Conservation (phyloP, 2,113 vertebrate genomes). For the Polypterus senegalus region DNA sequence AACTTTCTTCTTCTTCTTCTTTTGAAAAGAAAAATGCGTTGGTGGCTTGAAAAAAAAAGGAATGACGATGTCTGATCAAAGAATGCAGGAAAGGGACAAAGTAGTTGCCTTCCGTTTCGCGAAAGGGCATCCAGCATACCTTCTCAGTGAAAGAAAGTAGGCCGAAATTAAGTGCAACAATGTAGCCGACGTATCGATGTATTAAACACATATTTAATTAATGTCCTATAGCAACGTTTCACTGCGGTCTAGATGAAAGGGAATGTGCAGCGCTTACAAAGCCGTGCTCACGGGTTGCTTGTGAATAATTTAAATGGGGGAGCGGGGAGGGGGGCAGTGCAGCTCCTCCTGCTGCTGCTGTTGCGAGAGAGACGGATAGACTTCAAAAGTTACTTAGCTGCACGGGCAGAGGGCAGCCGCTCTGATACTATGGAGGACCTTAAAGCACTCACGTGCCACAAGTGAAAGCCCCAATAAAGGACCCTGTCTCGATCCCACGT, state of each 20-base stretch:
- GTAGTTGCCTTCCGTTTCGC: too few relatives aligned
- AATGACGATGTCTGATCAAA: not conserved
- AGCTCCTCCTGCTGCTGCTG: not conserved
- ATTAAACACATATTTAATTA: too few relatives aligned
- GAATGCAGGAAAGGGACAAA: not conserved
- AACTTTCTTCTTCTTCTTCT: conserved; percentile 26
- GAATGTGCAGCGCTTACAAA: not conserved
- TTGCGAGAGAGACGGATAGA: not conserved
- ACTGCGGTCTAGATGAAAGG: not conserved
- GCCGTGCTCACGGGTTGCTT: too few relatives aligned
- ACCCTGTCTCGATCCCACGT: conserved; percentile 17
- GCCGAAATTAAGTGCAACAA: too few relatives aligned
- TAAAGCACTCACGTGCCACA: conserved; percentile 19
- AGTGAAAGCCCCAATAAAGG: not conserved
- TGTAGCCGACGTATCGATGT: too few relatives aligned
- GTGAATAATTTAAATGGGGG: too few relatives aligned
- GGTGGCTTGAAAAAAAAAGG: not conserved
- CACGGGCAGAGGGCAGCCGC: not conserved
- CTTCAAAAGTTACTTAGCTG: not conserved
- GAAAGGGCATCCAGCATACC: too few relatives aligned
- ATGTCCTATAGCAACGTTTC: not conserved
- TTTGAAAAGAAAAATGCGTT: conserved; percentile 12
- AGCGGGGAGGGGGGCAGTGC: not conserved
- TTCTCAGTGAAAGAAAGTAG: too few relatives aligned
- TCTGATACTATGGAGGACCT: conserved; percentile 3